Evolutionary conservation across 2,797 vertebrate genomes (phyloP).

Genomic region (Rhinichthys osculus): DNA sequence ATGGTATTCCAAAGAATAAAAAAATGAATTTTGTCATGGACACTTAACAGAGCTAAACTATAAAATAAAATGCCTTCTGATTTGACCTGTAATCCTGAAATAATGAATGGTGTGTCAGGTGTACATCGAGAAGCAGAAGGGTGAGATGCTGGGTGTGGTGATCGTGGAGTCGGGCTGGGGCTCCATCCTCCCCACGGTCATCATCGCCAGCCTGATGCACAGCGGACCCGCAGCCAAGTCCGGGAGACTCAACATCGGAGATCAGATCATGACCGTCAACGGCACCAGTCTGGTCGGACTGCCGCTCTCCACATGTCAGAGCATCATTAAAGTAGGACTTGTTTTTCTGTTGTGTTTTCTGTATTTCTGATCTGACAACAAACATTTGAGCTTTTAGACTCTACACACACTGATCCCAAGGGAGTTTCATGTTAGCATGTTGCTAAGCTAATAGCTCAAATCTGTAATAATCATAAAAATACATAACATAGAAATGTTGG

Average conservation of each 20-base stretch:
- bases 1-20: background rate
- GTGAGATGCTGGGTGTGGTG: slow-evolving; percentile 93
- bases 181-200: slow-evolving; percentile 96
- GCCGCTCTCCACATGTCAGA: slow-evolving; percentile 95
- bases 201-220: slow-evolving; percentile 98
- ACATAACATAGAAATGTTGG: background rate
- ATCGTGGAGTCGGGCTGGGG: slow-evolving; percentile 98
- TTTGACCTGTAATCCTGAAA: background rate
- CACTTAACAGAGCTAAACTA: background rate
- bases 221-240: slow-evolving; percentile 93
- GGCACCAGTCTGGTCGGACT: slow-evolving; percentile 96
- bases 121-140: slow-evolving; percentile 97
- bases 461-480: background rate
- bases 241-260: slow-evolving; percentile 92
- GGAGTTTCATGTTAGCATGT: background rate
- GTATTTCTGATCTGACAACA: background rate
- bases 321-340: slow-evolving; percentile 93
- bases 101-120: slow-evolving; percentile 75
- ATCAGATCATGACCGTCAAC: slow-evolving; percentile 98
- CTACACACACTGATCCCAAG: background rate
- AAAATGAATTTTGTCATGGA: background rate
- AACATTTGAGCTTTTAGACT: background rate
- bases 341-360: background rate
- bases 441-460: background rate
- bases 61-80: background rate